A percentile compares a stretch with the other conserved stretches of the same genome.
Evolutionary conservation across 2,888 invertebrate genomes (phyloP).

Genomic region (Villa cingulata): DNA sequence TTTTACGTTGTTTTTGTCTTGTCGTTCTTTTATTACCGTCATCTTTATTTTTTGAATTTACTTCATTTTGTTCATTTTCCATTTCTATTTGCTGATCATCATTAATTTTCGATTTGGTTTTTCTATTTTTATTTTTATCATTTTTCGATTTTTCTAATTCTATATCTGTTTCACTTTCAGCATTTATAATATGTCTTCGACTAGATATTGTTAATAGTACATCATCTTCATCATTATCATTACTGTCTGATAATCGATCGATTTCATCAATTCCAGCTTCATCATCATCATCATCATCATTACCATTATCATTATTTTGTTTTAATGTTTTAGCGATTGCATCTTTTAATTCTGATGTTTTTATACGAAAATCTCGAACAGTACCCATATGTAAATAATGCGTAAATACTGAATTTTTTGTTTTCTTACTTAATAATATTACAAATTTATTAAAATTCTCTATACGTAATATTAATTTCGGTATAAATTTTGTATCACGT

Average conservation of each 20-base stretch:
- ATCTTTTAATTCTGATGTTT: conserved; percentile 39
- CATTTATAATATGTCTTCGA: neutral
- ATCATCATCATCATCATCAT: conserved; percentile 22
- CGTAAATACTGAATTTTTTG: conserved; percentile 37
- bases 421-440: conserved; percentile 43
- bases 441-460: conserved; percentile 48
- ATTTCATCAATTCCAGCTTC: conserved; percentile 1
- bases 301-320: conserved; percentile 25
- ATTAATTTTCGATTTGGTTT: neutral
- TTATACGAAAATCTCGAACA: conserved; percentile 48
- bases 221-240: neutral
- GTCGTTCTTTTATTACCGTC: too few relatives aligned
- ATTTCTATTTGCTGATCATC: neutral
- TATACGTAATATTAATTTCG: conserved; percentile 46
- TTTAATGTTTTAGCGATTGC: conserved; percentile 37
- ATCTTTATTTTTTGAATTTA: too few relatives aligned
- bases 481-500: conserved; percentile 46
- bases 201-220: too few relatives aligned
- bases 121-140: too few relatives aligned
- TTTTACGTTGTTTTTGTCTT: neutral
- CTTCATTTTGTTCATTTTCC: neutral
- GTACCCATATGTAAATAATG: conserved; percentile 45
- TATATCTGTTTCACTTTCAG: neutral
- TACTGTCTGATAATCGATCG: conserved; percentile 1
- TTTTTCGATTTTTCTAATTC: neutral